Evolutionary conservation across 2,113 vertebrate species (phyloP).

Genomic region (Coptodon bakossiorum): DNA sequence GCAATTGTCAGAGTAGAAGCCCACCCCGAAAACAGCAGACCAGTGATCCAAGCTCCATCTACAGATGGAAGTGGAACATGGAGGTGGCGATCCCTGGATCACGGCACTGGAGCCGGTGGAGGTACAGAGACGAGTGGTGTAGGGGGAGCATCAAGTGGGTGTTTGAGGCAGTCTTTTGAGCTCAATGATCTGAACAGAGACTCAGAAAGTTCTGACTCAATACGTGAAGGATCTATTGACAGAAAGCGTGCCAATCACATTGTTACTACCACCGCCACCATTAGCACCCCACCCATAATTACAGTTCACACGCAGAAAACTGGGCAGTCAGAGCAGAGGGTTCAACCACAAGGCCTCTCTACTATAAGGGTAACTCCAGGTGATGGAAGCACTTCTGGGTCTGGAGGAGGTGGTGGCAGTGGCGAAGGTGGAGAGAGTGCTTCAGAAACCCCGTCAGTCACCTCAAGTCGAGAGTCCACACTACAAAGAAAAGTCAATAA

Average conservation of each 20-base stretch:
- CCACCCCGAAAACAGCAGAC: conserved; percentile 87
- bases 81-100: conserved; percentile 94
- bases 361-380: conserved; percentile 92
- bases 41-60: conserved; percentile 85
- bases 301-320: conserved; percentile 57
- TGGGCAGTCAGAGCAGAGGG: conserved; percentile 47
- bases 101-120: conserved; percentile 37
- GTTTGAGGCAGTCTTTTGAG: conserved; percentile 87
- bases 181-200: conserved; percentile 91
- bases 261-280: conserved; percentile 52
- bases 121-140: not conserved
- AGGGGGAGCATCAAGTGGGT: conserved; percentile 40
- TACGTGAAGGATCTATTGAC: conserved; percentile 84
- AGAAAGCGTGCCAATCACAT: conserved; percentile 77
- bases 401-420: conserved; percentile 4
- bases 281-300: conserved; percentile 45
- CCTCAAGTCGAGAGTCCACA: conserved; percentile 90
- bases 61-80: conserved; percentile 89
- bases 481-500: conserved; percentile 89
- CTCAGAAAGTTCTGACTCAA: conserved; percentile 86
- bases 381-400: conserved; percentile 72
- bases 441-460: conserved; percentile 79
- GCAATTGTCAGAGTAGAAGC: conserved; percentile 91
- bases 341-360: conserved; percentile 74
- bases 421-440: conserved; percentile 57